Evolutionary conservation across 1,140 invertebrate genomes (phyloP), one percentile per base, ranked within the genome.

Genomic region (Notospermus geniculatus): DNA sequence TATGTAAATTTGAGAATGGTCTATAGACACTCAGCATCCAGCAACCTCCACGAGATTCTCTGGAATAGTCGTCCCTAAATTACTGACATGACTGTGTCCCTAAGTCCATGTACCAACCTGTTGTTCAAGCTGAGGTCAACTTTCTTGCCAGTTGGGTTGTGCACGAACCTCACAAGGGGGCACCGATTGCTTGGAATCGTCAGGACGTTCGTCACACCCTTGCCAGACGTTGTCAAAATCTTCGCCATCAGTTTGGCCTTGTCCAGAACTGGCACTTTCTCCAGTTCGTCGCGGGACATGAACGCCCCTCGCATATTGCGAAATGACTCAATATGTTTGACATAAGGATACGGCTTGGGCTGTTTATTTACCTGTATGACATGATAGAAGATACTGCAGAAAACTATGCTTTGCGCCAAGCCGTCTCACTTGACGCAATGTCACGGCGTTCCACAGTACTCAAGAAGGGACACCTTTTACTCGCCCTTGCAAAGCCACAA

Each of bases 51-150:
- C n/a, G n/a, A n/a, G n/a, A n/a, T n/a, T n/a, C n/a, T n/a, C n/a
- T n/a, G n/a, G n/a, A n/a, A n/a, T n/a, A n/a, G n/a, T n/a, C n/a
- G n/a, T n/a, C n/a, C n/a, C n/a, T n/a, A n/a, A n/a, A n/a, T n/a
- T n/a, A n/a, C n/a, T n/a, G n/a, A n/a, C n/a, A n/a, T n/a, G n/a
- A n/a, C n/a, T n/a, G n/a, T n/a, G n/a, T n/a, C n/a, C n/a, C n/a
- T n/a, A n/a, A n/a, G n/a, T n/a, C n/a, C n/a, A n/a, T n/a, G 32
- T 36, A 50, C 30, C 13, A 63, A 75, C 77, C 71, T 77, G 71
- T 78, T 79, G 57, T 77, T 76, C 23, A 78, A 57, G 13, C 73
- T 76, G 5, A 79, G 62, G 43, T 79, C 77, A 70, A 74, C 75
- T 61, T 74, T 77, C 46, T 76, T 69, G 39, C 68, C 69, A 11